Base-by-base conservation (phyloP, 2,113 vertebrate species). In the Dinomys branickii region DNA sequence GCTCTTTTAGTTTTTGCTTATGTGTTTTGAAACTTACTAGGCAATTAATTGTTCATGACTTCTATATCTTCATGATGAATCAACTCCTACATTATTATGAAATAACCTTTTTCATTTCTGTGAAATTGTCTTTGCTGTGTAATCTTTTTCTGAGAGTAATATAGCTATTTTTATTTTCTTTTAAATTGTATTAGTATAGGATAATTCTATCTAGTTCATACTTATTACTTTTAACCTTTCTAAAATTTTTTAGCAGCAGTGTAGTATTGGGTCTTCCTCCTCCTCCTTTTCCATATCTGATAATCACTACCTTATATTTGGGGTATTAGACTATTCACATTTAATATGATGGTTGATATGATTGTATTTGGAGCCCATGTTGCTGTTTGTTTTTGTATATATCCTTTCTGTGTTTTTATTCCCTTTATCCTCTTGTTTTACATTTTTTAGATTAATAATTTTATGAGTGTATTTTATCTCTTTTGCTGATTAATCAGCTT, bases 361-460 rank as follows among this genome's bases (percentile, higher is more conserved):
- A 80, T 33, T 85, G 28, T 38, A 58, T 88, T 88, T 80, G 54
- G 81, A 73, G 63, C n/a, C 4, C 11, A 78, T 88, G 63, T 65
- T 69, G 20, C 16, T 52, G 19, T 83, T 96, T 73, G 58, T 84
- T 91, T 95, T 35, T 85, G 2, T 88, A 5, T 88, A 5, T 88
- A 6, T 91, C 20, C 54, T 41, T 80, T 88, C 54, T 95, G 12
- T 69, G n/a, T 71, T 69, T 90, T 71, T 71, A 19, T 71, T 73
- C 13, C 41, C 14, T 91, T 20, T 85, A 11, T 88, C 30, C 50
- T 88, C 30, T 58, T 88, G 86, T 91, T 80, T n/a, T 88, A 16
- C 19, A n/a, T 85, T 95, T 58, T 86, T 85, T 58, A 88, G n/a
- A 63, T 80, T 88, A 88, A 50, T 80, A 88, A 80, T 92, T 92